phyloP scores from a whole-genome alignment of 2,888 invertebrate species.

The Ganaspis brasiliensis region DNA sequence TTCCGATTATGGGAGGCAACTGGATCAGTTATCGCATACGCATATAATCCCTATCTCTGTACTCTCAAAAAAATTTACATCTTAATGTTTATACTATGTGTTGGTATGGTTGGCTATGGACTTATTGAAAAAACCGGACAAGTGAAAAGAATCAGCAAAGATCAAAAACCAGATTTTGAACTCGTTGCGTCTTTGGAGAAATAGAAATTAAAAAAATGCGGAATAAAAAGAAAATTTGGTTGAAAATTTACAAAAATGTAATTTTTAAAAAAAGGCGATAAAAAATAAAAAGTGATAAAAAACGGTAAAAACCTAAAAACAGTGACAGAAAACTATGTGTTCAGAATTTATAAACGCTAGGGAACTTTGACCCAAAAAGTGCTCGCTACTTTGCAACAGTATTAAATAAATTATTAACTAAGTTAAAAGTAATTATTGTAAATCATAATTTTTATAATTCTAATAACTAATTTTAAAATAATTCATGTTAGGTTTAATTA shows the following conservation, averaged over 20 bases:
- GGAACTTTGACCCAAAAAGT: too few relatives aligned
- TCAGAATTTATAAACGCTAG: too few relatives aligned
- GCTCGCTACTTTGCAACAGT: too few relatives aligned
- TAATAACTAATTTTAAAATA: background rate
- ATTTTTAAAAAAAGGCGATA: background rate
- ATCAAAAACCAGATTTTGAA: slow-evolving; percentile 73
- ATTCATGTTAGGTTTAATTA: background rate
- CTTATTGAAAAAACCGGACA: slow-evolving; percentile 82
- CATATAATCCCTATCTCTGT: slow-evolving; percentile 89
- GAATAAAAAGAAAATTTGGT: background rate
- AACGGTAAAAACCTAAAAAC: too few relatives aligned
- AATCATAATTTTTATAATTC: too few relatives aligned
- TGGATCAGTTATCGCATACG: slow-evolving; percentile 93
- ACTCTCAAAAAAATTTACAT: slow-evolving; percentile 87
- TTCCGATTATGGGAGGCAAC: slow-evolving; percentile 96
- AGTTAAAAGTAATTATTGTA: too few relatives aligned
- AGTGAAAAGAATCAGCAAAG: slow-evolving; percentile 58
- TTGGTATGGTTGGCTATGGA: slow-evolving; percentile 90
- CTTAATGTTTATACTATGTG: slow-evolving; percentile 85
- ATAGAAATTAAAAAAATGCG: slow-evolving; percentile 9
- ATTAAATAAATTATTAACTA: too few relatives aligned
- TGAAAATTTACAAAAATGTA: background rate
- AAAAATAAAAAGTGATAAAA: slow-evolving; percentile 11
- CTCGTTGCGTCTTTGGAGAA: slow-evolving; percentile 67
- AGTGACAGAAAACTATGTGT: too few relatives aligned